Evolutionary conservation across 2,113 vertebrate genomes (phyloP).

Genomic region (Pluvialis apricaria): DNA sequence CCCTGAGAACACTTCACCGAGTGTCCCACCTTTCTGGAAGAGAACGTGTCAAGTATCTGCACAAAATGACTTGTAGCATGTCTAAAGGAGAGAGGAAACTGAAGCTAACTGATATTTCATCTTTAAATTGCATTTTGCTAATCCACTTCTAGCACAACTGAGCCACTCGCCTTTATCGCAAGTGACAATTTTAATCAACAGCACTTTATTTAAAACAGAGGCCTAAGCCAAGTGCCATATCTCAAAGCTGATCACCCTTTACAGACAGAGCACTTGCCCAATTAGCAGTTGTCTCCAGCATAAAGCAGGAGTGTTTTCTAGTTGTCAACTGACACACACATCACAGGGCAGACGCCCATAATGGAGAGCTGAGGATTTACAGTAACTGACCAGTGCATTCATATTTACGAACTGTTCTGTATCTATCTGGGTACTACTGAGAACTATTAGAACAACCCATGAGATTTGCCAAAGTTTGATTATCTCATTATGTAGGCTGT

Average conservation of each 20-base stretch:
- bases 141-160: neutral
- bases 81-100: neutral
- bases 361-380: fast-evolving
- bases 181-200: neutral
- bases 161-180: neutral
- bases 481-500: neutral
- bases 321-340: too few species aligned
- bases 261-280: neutral
- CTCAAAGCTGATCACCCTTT: neutral
- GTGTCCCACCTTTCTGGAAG: neutral
- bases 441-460: neutral
- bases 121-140: neutral
- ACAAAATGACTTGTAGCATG: neutral
- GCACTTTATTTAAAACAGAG: neutral
- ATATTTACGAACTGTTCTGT: neutral
- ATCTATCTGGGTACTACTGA: neutral
- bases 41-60: neutral
- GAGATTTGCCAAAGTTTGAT: too few species aligned
- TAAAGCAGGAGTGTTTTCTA: neutral
- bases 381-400: neutral
- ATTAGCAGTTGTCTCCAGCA: neutral
- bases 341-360: neutral
- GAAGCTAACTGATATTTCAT: neutral
- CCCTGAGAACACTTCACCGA: neutral
- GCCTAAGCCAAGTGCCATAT: neutral